Evolutionary conservation across 2,113 vertebrate species (phyloP).

Genomic region (Nicator chloris): DNA sequence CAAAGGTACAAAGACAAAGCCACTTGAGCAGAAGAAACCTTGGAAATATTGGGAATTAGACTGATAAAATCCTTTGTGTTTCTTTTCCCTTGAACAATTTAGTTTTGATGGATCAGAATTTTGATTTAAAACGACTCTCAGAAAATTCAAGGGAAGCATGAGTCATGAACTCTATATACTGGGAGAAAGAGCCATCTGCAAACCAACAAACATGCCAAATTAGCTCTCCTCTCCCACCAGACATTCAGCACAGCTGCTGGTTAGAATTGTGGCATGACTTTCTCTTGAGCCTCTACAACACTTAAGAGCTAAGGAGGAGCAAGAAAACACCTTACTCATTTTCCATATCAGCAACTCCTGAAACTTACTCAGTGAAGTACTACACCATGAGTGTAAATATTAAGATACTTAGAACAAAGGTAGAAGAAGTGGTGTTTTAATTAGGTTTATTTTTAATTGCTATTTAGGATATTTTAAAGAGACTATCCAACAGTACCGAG

Average conservation of each 20-base stretch:
- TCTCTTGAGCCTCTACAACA: background rate
- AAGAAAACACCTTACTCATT: background rate
- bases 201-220: background rate
- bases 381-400: background rate
- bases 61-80: background rate
- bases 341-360: background rate
- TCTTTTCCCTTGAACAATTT: background rate
- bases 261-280: background rate
- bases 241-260: background rate
- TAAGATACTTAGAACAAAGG: background rate
- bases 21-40: background rate
- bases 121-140: background rate
- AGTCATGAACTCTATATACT: background rate
- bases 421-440: background rate
- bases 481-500: background rate
- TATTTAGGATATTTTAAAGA: background rate
- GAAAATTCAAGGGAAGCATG: background rate
- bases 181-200: background rate
- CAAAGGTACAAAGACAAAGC: background rate
- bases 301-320: background rate
- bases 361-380: background rate
- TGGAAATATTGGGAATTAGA: background rate
- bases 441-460: background rate
- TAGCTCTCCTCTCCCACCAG: background rate
- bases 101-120: background rate